Percentiles rank a stretch among this genome's conserved stretches.
phyloP scores from a whole-genome alignment of 2,888 invertebrate genomes.

The Baccha elongata region DNA sequence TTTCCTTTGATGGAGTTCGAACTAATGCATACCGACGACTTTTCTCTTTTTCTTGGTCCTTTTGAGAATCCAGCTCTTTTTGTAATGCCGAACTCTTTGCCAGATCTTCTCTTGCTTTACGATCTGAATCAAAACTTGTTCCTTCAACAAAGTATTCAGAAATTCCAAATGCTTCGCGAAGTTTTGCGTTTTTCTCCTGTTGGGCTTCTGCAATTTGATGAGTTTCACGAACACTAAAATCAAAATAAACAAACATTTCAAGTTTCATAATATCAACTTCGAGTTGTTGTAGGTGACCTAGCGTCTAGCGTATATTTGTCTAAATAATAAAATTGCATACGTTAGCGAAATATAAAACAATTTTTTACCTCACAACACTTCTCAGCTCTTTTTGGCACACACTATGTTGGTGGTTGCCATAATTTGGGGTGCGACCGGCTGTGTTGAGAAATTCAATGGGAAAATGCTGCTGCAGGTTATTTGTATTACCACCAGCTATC shows the following conservation, averaged over 20 bases:
- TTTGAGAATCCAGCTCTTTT: conserved; percentile 82
- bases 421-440: conserved; percentile 35
- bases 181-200: conserved; percentile 95
- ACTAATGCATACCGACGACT: conserved; percentile 88
- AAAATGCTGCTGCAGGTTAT: conserved; percentile 51
- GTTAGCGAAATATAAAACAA: conserved; percentile 75
- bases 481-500: conserved; percentile 34
- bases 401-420: conserved; percentile 56
- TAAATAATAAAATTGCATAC: conserved; percentile 30
- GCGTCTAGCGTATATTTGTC: neutral
- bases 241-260: conserved; percentile 22
- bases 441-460: conserved; percentile 63
- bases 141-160: conserved; percentile 97
- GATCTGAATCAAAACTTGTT: conserved; percentile 93
- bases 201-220: conserved; percentile 98
- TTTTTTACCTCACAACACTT: conserved; percentile 79
- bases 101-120: conserved; percentile 84
- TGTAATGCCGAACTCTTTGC: conserved; percentile 82
- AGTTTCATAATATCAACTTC: neutral
- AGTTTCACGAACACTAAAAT: conserved; percentile 93
- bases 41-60: conserved; percentile 81
- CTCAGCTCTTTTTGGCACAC: conserved; percentile 76
- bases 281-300: neutral
- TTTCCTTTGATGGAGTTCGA: conserved; percentile 88
- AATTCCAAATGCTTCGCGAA: conserved; percentile 97